Evolutionary conservation across 2,113 vertebrate species (phyloP), one percentile per base, ranked within the genome.

Genomic region (Oreochromis niloticus): DNA sequence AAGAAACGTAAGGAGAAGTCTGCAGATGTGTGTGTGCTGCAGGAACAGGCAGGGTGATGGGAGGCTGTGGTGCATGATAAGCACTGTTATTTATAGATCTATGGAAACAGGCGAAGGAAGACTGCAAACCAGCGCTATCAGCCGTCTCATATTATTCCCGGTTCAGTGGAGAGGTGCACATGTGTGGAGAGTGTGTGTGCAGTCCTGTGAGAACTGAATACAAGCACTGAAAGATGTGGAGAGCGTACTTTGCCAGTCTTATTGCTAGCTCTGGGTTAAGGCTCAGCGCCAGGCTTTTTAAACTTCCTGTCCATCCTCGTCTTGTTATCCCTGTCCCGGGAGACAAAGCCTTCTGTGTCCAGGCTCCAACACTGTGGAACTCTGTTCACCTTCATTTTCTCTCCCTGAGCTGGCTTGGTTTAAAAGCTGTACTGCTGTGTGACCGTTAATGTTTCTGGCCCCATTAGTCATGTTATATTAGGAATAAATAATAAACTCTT

Each of bases 81-180:
- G 91, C 91, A 89, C 73, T 27, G 89, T 86, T 95, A 94, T 94
- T 94, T 93, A 93, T 93, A 93, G 93, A 90, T 83, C 22, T 81
- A 19, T 85, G 91, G 88, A 92, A 91, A 91, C 82, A 88, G 85
- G 86, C 88, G 54, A 80, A 92, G 27, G 61, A 85, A 84, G 85
- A 86, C 87, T 91, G 90, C 92, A 89, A 85, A 86, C 73, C 81
- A 66, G 85, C 13, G 2, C 78, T 54, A 66, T 87, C 89, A 89
- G 85, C 88, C 85, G 80, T 80, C 86, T 34, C 59, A 43, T 41
- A 59, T 85, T 71, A 52, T 48, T 41, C 80, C 24, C 3, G 7
- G 24, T 84, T 84, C 59, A 87, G 46, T 50, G 27, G 46, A 78
- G 73, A 78, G 10, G 46, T 2, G 46, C 46, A 13, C 46, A n/a